Base-by-base conservation (phyloP, 2,113 vertebrate species). In the Paratilapia polleni region DNA sequence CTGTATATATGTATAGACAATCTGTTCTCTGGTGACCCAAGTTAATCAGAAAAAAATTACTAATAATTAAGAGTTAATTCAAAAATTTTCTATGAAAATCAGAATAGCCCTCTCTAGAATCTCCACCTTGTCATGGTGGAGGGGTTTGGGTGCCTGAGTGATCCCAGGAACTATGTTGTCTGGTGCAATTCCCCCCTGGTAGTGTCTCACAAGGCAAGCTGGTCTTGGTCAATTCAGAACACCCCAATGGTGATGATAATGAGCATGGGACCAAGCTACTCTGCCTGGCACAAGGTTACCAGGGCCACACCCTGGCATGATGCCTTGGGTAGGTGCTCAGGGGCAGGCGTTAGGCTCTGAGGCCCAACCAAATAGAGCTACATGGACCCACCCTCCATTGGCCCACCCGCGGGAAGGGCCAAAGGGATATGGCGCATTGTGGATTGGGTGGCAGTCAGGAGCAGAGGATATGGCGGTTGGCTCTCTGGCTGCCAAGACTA, bases 1-100 rank as follows among this genome's bases (percentile, higher is more conserved):
- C 4, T 47, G 13, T 13, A 47, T 47, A 2, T 15, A 15, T 47
- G 43, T 20, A 70, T 31, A 52, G 66, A 52, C 43, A 52, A 52
- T 52, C 0, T 0, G 20, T 20, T 49, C 43, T 70, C 28, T 19
- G 0, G 15, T 28, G 43, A 28, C 17, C 9, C 0, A 70, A 31
- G 43, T 70, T 28, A 52, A 52, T 31, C 28, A 26, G 66, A 70
- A 31, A 70, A 52, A 31, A 38, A 2, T 10, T 38, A 38, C 9
- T 10, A 11, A 43, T 43, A 11, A 43, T 43, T 43, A 43, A 14
- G 12, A 4, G 1, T 4, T 43, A 4, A 3, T 43, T 14, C 41
- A 43, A 43, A 11, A 43, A 12, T 43, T 14, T 43, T 43, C 38
- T 38, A 24, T 43, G n/a, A n/a, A 66, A 66, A 17, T 41, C n/a